Evolutionary conservation across 2,113 vertebrate species (phyloP).

Genomic region (Pica pica): DNA sequence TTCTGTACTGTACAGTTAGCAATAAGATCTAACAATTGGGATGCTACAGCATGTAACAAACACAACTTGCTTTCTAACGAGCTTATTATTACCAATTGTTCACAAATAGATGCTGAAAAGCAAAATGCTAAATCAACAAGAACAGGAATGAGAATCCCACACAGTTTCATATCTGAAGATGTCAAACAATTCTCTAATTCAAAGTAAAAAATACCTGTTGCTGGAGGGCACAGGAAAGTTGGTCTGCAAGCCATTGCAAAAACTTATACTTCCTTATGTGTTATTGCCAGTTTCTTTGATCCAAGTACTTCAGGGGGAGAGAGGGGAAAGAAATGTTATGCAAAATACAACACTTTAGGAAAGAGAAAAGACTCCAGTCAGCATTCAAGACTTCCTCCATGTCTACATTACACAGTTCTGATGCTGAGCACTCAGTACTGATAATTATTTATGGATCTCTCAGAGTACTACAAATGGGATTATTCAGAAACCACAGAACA

Average conservation of each 20-base stretch:
- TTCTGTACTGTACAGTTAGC: neutral
- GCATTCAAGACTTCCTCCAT: neutral
- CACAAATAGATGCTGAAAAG: neutral
- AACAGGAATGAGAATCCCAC: neutral
- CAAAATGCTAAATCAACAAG: neutral
- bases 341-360: neutral
- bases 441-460: neutral
- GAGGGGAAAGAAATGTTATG: neutral
- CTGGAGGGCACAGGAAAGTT: neutral
- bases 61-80: neutral
- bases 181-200: neutral
- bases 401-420: neutral
- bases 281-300: neutral
- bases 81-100: neutral
- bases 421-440: neutral
- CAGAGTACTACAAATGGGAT: neutral
- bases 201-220: neutral
- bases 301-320: neutral
- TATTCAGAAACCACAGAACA: neutral
- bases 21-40: neutral
- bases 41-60: neutral
- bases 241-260: neutral
- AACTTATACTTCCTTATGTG: neutral
- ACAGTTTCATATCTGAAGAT: neutral
- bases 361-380: neutral